These are phyloP conservation scores for Strigops habroptila DNA, from an alignment of 2,113 vertebrate genomes.

Conservation along the genomic window DNA sequence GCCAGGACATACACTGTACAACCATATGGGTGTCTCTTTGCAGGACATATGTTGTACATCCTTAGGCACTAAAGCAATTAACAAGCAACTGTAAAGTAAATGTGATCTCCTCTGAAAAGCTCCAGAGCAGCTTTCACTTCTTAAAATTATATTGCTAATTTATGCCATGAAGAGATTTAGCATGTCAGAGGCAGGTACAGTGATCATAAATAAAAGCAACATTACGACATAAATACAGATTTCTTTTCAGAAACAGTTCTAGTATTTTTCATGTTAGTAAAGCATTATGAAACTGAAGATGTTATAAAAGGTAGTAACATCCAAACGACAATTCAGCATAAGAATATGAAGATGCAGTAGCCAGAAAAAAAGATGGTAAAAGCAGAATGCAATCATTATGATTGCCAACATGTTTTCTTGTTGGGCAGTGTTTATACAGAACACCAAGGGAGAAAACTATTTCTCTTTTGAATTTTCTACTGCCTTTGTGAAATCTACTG, in stretches of 20 bases:
- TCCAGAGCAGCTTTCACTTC: conserved; percentile 23
- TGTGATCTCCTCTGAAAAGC: conserved; percentile 38
- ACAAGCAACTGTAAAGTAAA: conserved; percentile 55
- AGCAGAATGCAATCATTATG: background rate
- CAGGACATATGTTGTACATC: conserved; percentile 62
- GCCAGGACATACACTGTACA: conserved; percentile 54
- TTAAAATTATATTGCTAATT: conserved; percentile 36
- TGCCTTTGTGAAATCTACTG: background rate
- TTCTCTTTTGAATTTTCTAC: background rate
- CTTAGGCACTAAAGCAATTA: conserved; percentile 63
- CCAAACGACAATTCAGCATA: background rate
- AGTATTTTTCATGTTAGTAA: background rate
- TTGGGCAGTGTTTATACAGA: background rate
- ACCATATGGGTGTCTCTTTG: conserved; percentile 53
- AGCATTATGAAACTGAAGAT: background rate
- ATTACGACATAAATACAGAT: background rate
- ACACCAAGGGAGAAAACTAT: background rate
- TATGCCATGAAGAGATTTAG: background rate
- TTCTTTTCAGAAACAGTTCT: background rate
- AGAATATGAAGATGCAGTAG: background rate
- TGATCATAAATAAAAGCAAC: background rate
- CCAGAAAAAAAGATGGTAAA: background rate
- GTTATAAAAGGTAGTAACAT: background rate
- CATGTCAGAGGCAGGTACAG: background rate
- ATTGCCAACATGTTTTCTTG: background rate